Base-by-base conservation (phyloP, 2,888 invertebrate species). In the Macaria notata region DNA sequence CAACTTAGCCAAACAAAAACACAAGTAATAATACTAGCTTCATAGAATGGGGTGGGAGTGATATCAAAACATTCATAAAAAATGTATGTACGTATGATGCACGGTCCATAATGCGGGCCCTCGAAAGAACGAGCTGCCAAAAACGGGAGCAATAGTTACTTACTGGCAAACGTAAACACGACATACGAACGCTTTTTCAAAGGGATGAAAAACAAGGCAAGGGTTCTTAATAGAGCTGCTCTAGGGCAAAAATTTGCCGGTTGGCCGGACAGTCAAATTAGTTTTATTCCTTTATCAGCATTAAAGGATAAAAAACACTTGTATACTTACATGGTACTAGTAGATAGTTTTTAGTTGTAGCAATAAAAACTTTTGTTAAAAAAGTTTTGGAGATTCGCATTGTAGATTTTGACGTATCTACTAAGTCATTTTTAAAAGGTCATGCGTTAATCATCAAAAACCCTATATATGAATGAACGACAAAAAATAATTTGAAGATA, bases 171-270 rank as follows among this genome's bases (percentile, higher is more conserved):
- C 78, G 79, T 83, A 81, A 83, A 79, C 81, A 83, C 75, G 80
- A 78, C 78, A 77, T 83, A 76, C 75, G 77, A 86, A 77, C 83
- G 81, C 83, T 88, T 88, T 88, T 86, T 85, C 84, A 88, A 75
- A 82, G 84, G 88, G 86, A 88, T 86, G 83, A 86, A 58, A 38
- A 49, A 83, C 82, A 83, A 76, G 76, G 75, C 81, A 86, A 85
- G 86, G 88, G 87, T 83, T 80, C 80, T 69, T 39, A 31, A 31
- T 61, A 59, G 55, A 59, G 50, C 31, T 44, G 31, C 29, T 7
- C 38, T 9, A 39, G 31, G 44, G 45, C 4, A 3, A 44, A n/a
- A 45, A 55, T 9, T 46, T 33, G 46, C 49, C 55, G 55, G 41
- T 39, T 49, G 33, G 41, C 42, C 46, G 55, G 42, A 49, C 9